Evolutionary conservation across 2,888 invertebrate species (phyloP).

Genomic region (Scotopteryx bipunctaria): DNA sequence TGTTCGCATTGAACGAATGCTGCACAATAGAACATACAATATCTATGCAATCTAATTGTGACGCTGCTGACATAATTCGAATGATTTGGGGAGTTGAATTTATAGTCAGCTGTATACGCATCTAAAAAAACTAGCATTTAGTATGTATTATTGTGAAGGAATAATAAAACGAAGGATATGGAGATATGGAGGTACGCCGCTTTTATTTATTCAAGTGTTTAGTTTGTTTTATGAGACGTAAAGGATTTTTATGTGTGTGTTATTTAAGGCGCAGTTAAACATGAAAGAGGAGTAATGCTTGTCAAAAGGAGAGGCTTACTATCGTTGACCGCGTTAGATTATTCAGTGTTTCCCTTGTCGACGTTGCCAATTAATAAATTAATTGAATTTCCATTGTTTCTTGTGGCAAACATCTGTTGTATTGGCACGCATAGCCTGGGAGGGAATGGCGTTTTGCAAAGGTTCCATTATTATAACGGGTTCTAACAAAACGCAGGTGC

Average conservation of each 20-base stretch:
- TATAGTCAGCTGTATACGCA: conserved; percentile 55
- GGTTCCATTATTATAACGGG: conserved; percentile 27
- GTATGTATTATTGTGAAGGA: conserved; percentile 36
- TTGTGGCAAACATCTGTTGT: conserved; percentile 42
- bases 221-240: conserved; percentile 61
- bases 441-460: conserved; percentile 35
- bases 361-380: conserved; percentile 23
- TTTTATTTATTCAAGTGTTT: conserved; percentile 64
- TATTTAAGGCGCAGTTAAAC: conserved; percentile 64
- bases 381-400: conserved; percentile 38
- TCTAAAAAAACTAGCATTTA: conserved; percentile 42
- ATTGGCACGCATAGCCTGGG: conserved; percentile 38
- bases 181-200: conserved; percentile 34
- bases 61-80: conserved; percentile 66
- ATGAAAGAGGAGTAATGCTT: conserved; percentile 47
- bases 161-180: conserved; percentile 47
- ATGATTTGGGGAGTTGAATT: conserved; percentile 63
- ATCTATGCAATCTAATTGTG: conserved; percentile 57
- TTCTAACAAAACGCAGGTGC: conserved; percentile 31
- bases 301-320: conserved; percentile 2
- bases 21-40: conserved; percentile 62
- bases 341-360: conserved; percentile 8
- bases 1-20: conserved; percentile 44
- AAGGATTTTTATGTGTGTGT: conserved; percentile 58
- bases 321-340: conserved; percentile 5